phyloP scores from a whole-genome alignment of 2,888 invertebrate genomes.

The Lissocephala sabroskyi region DNA sequence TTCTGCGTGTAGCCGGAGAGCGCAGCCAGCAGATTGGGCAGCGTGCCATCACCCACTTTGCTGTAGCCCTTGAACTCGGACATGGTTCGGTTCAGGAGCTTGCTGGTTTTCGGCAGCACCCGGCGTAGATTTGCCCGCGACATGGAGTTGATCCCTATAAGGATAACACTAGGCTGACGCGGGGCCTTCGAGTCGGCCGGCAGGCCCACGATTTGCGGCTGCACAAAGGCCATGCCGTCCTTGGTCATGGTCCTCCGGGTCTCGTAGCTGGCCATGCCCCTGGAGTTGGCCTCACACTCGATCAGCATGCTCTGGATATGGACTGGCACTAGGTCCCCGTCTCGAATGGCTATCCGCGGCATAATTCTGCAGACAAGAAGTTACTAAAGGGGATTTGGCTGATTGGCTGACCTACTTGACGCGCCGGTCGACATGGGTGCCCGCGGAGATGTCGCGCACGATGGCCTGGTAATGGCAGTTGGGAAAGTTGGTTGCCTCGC shows the following conservation, averaged over 20 bases:
- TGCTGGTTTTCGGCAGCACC: slow-evolving; percentile 80
- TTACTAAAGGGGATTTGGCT: not conserved
- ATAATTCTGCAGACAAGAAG: not conserved
- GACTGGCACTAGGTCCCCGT: not conserved
- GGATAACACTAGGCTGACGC: slow-evolving; percentile 79
- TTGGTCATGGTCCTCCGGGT: not conserved
- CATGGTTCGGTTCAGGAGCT: slow-evolving; percentile 78
- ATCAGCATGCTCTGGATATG: not conserved
- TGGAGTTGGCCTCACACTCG: not conserved
- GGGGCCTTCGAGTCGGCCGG: too few relatives aligned
- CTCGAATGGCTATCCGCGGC: not conserved
- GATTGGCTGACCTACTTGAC: not conserved
- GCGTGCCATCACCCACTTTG: slow-evolving; percentile 85
- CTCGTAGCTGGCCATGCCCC: not conserved
- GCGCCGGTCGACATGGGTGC: not conserved
- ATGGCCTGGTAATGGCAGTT: not conserved
- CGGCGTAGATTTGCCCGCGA: slow-evolving; percentile 84
- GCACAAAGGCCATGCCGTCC: not conserved
- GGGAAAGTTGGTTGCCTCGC: not conserved
- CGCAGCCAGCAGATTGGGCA: slow-evolving; percentile 86
- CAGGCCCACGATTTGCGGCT: too few relatives aligned
- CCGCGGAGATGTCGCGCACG: not conserved
- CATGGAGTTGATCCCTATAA: slow-evolving; percentile 89
- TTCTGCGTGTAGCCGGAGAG: slow-evolving; percentile 77
- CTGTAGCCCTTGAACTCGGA: slow-evolving; percentile 80